Conservation (phyloP, 2,888 invertebrate species). For the Julus scanicus region DNA sequence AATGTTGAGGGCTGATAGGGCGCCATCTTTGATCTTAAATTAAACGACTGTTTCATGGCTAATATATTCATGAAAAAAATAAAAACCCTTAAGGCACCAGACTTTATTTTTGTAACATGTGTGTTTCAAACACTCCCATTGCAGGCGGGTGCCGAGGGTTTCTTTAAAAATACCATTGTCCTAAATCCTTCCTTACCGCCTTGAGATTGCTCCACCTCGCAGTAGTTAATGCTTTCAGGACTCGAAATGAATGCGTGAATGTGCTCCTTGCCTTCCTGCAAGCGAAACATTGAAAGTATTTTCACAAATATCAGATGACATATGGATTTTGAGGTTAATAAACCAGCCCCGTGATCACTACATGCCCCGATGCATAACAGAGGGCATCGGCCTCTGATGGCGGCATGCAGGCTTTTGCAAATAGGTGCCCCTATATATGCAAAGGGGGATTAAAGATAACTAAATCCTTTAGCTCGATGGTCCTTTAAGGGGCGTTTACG, state of each 20-base stretch:
- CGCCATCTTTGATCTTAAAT: no score
- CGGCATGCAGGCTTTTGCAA: neutral
- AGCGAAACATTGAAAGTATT: neutral
- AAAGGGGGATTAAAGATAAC: neutral
- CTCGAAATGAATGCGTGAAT: conserved; percentile 82
- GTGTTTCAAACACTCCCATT: neutral
- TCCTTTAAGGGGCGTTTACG: neutral
- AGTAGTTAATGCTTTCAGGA: conserved; percentile 76
- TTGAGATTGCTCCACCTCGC: conserved; percentile 75
- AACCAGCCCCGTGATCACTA: neutral
- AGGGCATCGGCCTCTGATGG: neutral
- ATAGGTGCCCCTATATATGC: neutral
- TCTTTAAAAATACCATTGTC: neutral
- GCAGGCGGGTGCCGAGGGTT: neutral
- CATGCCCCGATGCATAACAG: neutral
- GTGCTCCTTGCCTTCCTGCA: conserved; percentile 70
- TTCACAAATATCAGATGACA: neutral
- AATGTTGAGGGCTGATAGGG: no score
- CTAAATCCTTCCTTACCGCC: conserved; percentile 71
- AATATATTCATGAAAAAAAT: no score
- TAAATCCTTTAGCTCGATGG: neutral
- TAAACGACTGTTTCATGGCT: no score
- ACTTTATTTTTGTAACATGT: no score
- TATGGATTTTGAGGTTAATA: conserved; percentile 9
- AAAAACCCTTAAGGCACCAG: no score